Percentiles rank a stretch among this genome's conserved stretches.
Conservation (phyloP, 2,888 invertebrate genomes). For the Eupithecia centaureata region DNA sequence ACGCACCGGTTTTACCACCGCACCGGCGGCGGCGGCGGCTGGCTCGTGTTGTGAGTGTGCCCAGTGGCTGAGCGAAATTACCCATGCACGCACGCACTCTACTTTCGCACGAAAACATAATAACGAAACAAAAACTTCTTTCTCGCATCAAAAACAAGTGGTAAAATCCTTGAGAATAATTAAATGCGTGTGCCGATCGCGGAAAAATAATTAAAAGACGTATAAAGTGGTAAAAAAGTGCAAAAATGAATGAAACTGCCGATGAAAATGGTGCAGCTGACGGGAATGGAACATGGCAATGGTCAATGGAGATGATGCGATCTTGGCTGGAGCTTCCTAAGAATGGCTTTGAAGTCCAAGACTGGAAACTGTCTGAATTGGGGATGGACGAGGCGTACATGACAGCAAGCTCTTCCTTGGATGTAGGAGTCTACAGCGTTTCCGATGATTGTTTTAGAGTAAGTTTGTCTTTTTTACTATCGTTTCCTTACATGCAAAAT, state of each 20-base stretch:
- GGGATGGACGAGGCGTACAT: slow-evolving; percentile 87
- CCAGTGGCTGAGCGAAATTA: slow-evolving; percentile 44
- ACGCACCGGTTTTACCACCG: slow-evolving; percentile 50
- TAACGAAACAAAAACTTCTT: background rate
- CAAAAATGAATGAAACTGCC: slow-evolving; percentile 65
- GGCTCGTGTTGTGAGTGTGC: slow-evolving; percentile 40
- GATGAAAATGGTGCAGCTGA: slow-evolving; percentile 35
- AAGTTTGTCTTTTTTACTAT: slow-evolving; percentile 53
- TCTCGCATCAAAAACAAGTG: background rate
- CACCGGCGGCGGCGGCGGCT: slow-evolving; percentile 36
- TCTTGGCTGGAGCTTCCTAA: slow-evolving; percentile 85
- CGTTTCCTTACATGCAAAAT: background rate
- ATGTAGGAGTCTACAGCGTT: slow-evolving; percentile 85
- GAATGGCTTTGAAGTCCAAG: slow-evolving; percentile 61
- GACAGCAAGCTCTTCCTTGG: slow-evolving; percentile 65
- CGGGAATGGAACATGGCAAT: slow-evolving; percentile 70
- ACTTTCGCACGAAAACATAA: slow-evolving; percentile 8
- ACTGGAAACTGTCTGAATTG: slow-evolving; percentile 83
- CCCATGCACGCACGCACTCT: slow-evolving; percentile 43
- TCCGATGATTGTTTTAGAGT: slow-evolving; percentile 89
- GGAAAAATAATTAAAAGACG: background rate
- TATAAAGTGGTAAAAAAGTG: background rate
- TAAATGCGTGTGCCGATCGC: background rate
- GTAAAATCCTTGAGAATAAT: background rate
- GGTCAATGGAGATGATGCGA: slow-evolving; percentile 72